Base-by-base conservation (phyloP, 2,797 vertebrate genomes). In the Sebastes hopkinsi region DNA sequence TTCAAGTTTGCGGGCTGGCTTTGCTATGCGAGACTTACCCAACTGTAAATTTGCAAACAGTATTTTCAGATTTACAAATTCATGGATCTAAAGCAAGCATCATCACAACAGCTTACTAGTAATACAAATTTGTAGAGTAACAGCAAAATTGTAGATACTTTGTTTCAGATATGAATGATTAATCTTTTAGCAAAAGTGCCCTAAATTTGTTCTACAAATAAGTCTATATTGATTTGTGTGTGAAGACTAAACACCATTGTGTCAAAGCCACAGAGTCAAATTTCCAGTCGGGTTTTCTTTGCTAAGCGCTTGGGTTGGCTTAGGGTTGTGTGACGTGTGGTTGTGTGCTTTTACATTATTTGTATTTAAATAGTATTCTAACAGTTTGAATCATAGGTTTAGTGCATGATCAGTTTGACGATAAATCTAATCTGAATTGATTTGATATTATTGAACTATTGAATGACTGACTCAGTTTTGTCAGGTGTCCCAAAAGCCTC, bases 381-480 rank as follows among this genome's bases (percentile, higher is more conserved):
- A 30, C 54, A 62, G 65, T 67, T 80, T 85, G 36, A 88, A 62
- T 70, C 13, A 4, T 92, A 92, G 82, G 92, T 94, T 94, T 94
- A 95, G 94, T 95, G 95, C 95, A 96, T 95, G 95, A 94, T 94
- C 91, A 94, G 93, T 93, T 83, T 81, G 85, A 89, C 30, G 11
- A 68, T 78, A 72, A 77, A 81, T 77, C 56, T 77, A 82, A 87
- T 88, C 71, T 74, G 84, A 78, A 67, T 82, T 83, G 74, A 84
- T 84, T 85, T 75, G n/a, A 82, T 84, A 67, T 81, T 81, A 74
- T 55, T 87, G 59, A 90, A 75, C 32, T 75, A 80, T 68, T 90
- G 79, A 89, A 80, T 92, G 83, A 91, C 85, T 90, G 67, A 88
- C 69, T 88, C 76, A 79, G 73, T 82, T 86, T 81, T 89, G 80